Percentiles rank a stretch among this genome's conserved stretches.
phyloP scores from a whole-genome alignment of 2,797 vertebrate species.

The Ptychadena robeensis region DNA sequence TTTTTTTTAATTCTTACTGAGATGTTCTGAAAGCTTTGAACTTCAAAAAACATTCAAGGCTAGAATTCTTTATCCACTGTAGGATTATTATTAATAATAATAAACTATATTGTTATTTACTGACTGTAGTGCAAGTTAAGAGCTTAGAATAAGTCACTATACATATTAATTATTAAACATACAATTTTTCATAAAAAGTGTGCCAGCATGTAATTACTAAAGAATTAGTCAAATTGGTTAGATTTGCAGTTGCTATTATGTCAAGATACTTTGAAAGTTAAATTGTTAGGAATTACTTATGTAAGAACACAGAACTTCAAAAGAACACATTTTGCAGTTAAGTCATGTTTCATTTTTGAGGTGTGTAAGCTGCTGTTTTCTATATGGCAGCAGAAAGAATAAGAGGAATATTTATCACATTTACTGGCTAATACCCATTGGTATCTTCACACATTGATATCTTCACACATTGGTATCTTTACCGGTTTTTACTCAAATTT shows the following conservation, averaged over 20 bases:
- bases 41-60: slow-evolving; percentile 55
- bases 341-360: not conserved
- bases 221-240: slow-evolving; percentile 1
- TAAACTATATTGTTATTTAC: slow-evolving; percentile 10
- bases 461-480: too few relatives aligned
- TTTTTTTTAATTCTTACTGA: slow-evolving; percentile 26
- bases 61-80: not conserved
- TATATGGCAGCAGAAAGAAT: too few relatives aligned
- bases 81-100: slow-evolving; percentile 29
- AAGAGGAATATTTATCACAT: too few relatives aligned
- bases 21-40: slow-evolving; percentile 62
- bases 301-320: not conserved
- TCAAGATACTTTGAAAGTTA: slow-evolving; percentile 15
- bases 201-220: slow-evolving; percentile 15
- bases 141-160: slow-evolving; percentile 1
- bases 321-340: not conserved
- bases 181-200: slow-evolving; percentile 16
- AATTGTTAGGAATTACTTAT: not conserved
- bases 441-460: too few relatives aligned
- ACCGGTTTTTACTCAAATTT: too few relatives aligned
- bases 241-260: not conserved
- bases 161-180: slow-evolving; percentile 24
- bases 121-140: not conserved
- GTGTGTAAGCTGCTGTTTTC: not conserved
- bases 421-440: too few relatives aligned